Evolutionary conservation across 2,888 invertebrate species (phyloP).

Genomic region (Carpatolechia fugitivella): DNA sequence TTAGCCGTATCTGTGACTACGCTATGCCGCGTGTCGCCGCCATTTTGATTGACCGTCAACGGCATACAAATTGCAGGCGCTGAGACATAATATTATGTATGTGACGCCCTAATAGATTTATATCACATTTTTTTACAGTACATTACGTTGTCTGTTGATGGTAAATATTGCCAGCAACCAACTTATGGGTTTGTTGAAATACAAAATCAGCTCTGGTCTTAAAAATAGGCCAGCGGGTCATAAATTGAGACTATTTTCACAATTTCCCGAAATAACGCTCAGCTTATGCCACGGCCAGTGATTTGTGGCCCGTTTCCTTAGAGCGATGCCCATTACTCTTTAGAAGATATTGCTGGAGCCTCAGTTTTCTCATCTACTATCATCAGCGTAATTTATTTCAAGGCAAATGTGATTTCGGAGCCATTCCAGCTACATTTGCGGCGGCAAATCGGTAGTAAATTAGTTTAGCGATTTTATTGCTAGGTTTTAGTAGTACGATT

Average conservation of each 20-base stretch:
- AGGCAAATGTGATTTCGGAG: slow-evolving; percentile 1
- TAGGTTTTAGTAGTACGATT: too few species aligned
- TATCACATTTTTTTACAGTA: too few species aligned
- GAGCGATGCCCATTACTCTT: slow-evolving; percentile 10
- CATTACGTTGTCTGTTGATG: too few species aligned
- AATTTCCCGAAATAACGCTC: slow-evolving; percentile 18
- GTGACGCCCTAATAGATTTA: too few species aligned
- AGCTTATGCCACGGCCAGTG: slow-evolving; percentile 12
- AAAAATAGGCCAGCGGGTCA: neutral
- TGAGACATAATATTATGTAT: too few species aligned
- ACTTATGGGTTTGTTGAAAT: too few species aligned
- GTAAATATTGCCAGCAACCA: too few species aligned
- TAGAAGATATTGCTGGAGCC: slow-evolving; percentile 7
- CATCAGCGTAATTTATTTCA: slow-evolving; percentile 4
- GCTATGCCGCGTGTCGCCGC: too few species aligned
- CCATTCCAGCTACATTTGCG: slow-evolving; percentile 1
- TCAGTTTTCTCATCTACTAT: slow-evolving; percentile 2
- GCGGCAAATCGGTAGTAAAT: neutral
- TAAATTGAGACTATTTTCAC: slow-evolving; percentile 18
- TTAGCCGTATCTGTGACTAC: too few species aligned
- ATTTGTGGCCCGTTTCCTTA: slow-evolving; percentile 13
- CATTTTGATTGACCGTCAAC: too few species aligned
- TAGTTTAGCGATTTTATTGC: neutral
- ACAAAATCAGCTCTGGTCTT: too few species aligned
- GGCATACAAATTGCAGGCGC: too few species aligned